Base-by-base conservation (phyloP, 2,888 invertebrate species). In the Strigamia transsilvanica region DNA sequence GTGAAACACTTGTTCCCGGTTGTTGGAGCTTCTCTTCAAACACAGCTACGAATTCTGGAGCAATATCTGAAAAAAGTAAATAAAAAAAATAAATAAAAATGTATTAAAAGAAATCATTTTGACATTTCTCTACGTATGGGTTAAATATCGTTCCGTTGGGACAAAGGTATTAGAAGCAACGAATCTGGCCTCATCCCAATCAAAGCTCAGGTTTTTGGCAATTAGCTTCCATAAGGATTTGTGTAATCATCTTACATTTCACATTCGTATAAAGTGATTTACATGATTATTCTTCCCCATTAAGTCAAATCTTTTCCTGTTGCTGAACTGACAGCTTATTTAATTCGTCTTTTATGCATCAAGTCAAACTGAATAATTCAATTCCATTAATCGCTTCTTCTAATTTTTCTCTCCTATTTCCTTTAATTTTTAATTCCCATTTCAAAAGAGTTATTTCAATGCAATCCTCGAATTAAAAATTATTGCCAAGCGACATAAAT, bases 11-110 rank as follows among this genome's bases (percentile, higher is more conserved):
- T 81, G 95, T 94, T 80, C 97, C 97, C 0, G 96, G 96, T 86
- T 96, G 94, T 84, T 96, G 92, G 79, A 95, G 96, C 88, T 95
- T 94, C 86, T 96, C 95, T 84, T 92, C 91, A 89, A 97, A 97
- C 83, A 94, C 93, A 87, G 94, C 94, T 15, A 81, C 38, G 34
- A 81, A 81, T 38, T 81, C 81, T 10, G 81, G 81, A 34, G 66
- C 66, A 81, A 81, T 81, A 23, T 81, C 81, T 81, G 21, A 66
- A 81, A 66, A 23, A 81, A 32, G n/a, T n/a, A n/a, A 27, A 34
- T n/a, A 34, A 38, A 61, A 27, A 42, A 34, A 80, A 80, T 18
- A 21, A 61, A 18, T 15, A 73, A n/a, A 73, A 15, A 38, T n/a
- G 21, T 12, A 77, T 15, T 23, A 23, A 2, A 23, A n/a, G n/a